Evolutionary conservation across 2,113 vertebrate genomes (phyloP).

Genomic region (Podarcis cretensis): DNA sequence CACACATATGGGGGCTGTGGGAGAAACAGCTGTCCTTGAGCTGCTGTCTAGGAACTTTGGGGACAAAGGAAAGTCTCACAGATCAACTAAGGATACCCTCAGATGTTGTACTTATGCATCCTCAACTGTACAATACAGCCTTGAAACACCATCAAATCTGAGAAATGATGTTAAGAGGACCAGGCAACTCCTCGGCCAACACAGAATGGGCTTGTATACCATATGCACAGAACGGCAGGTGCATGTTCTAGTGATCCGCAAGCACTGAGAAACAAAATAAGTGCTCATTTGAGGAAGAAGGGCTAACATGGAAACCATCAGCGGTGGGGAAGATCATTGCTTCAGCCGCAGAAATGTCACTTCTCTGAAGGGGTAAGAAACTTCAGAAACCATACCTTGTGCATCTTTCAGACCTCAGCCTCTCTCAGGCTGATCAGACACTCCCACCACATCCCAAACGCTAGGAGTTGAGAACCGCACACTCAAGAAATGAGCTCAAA

Average conservation of each 20-base stretch:
- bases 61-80: neutral
- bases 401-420: neutral
- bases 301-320: neutral
- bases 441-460: neutral
- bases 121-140: neutral
- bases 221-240: neutral
- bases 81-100: neutral
- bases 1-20: neutral
- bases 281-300: neutral
- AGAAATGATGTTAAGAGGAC: neutral
- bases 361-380: neutral
- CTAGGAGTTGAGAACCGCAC: neutral
- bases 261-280: neutral
- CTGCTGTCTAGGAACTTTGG: rapidly evolving
- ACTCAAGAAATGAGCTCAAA: neutral
- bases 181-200: neutral
- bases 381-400: neutral
- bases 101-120: neutral
- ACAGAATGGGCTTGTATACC: neutral
- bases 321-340: neutral
- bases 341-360: neutral
- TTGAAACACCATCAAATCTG: neutral
- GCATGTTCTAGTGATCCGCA: neutral
- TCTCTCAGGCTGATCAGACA: neutral
- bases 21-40: neutral